Evolutionary conservation across 2,888 invertebrate species (phyloP).

Genomic region (Hypselothyrea guttata): DNA sequence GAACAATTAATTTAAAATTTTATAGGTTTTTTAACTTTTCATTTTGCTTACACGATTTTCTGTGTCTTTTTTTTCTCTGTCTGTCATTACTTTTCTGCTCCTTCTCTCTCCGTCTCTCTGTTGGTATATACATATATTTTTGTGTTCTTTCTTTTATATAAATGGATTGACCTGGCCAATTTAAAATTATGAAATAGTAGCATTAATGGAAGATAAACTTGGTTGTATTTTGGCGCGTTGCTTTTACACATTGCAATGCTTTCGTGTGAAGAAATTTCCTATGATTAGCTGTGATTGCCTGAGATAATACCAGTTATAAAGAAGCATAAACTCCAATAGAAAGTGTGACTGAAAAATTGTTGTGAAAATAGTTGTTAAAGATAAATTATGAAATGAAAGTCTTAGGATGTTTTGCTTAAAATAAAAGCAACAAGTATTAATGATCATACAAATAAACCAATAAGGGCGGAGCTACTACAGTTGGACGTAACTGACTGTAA

Average conservation of each 20-base stretch:
- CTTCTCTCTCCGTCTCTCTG: slow-evolving; percentile 35
- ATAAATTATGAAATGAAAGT: neutral
- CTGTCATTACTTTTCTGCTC: too few relatives aligned
- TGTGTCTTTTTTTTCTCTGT: slow-evolving; percentile 21
- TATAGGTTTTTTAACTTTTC: slow-evolving; percentile 80
- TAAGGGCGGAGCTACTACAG: too few relatives aligned
- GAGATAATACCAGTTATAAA: too few relatives aligned
- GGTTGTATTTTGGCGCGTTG: slow-evolving; percentile 45
- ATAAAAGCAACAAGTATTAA: too few relatives aligned
- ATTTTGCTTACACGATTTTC: slow-evolving; percentile 67
- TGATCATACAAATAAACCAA: too few relatives aligned
- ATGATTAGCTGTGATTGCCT: neutral
- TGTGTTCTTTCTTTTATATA: slow-evolving; percentile 64
- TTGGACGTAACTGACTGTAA: too few relatives aligned
- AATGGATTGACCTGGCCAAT: slow-evolving; percentile 51
- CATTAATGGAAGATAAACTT: slow-evolving; percentile 64
- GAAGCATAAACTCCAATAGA: neutral
- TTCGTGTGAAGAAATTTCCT: slow-evolving; percentile 9
- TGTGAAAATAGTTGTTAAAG: too few relatives aligned
- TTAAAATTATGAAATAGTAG: slow-evolving; percentile 71
- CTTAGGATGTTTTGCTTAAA: too few relatives aligned
- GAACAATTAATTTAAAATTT: slow-evolving; percentile 82
- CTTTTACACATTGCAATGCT: slow-evolving; percentile 4
- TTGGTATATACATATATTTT: slow-evolving; percentile 67
- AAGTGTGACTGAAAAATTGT: too few relatives aligned